Evolutionary conservation across 2,113 vertebrate genomes (phyloP).

Genomic region (Sardina pilchardus): DNA sequence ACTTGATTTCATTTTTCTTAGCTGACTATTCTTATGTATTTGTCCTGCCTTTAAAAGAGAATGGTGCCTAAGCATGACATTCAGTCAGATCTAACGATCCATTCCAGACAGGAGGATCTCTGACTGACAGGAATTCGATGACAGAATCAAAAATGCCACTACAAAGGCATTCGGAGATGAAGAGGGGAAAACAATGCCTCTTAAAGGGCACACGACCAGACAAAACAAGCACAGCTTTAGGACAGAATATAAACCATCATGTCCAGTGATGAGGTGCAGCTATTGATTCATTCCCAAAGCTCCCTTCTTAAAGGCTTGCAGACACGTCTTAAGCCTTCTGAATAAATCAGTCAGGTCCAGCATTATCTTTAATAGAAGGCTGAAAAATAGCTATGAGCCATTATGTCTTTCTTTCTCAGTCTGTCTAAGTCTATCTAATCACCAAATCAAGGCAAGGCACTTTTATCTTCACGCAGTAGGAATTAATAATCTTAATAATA

Average conservation of each 20-base stretch:
- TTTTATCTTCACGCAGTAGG: not conserved
- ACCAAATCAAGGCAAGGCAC: not conserved
- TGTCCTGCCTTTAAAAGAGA: conserved; percentile 25
- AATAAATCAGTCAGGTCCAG: conserved; percentile 34
- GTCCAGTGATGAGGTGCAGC: conserved; percentile 27
- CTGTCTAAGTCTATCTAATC: not conserved
- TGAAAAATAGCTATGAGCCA: not conserved
- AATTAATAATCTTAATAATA: not conserved
- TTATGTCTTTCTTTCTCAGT: not conserved
- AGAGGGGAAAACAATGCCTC: conserved; percentile 32
- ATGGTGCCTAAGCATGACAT: conserved; percentile 19
- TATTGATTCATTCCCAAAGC: conserved; percentile 42
- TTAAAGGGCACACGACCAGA: conserved; percentile 44
- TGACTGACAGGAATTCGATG: conserved; percentile 45
- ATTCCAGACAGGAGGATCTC: conserved; percentile 24
- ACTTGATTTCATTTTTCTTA: not conserved
- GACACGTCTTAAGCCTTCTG: conserved; percentile 34
- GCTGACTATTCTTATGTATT: conserved; percentile 1
- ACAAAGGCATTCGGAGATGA: conserved; percentile 28
- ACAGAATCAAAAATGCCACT: conserved; percentile 38
- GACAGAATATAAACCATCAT: conserved; percentile 45
- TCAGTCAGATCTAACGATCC: conserved; percentile 22
- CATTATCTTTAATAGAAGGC: not conserved
- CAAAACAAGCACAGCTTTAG: conserved; percentile 32
- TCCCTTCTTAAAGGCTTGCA: conserved; percentile 29